Conservation (phyloP, 1,140 invertebrate species). For the silkworm (Bombyx mori) region ASM3026992v2 NC_085109.1:9453501-9454000, state of each 20-base stretch:
- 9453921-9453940: slow-evolving; percentile 9
- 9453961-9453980: slow-evolving; percentile 10
- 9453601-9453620: too few species aligned
- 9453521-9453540: too few species aligned
- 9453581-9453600: neutral
- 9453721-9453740: slow-evolving; percentile 44
- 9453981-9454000: neutral
- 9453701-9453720: slow-evolving; percentile 55
- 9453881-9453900: slow-evolving; percentile 26
- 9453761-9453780: slow-evolving; percentile 19
- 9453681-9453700: slow-evolving; percentile 42
- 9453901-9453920: slow-evolving; percentile 28
- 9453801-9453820: slow-evolving; percentile 49
- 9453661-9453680: neutral
- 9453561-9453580: too few species aligned
- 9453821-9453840: slow-evolving; percentile 57
- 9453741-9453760: slow-evolving; percentile 46
- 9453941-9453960: slow-evolving; percentile 16
- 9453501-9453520: too few species aligned
- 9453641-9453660: too few species aligned
- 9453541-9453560: too few species aligned
- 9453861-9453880: slow-evolving; percentile 23
- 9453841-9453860: slow-evolving; percentile 51
- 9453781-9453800: too few species aligned
- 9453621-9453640: too few species aligned